Evolutionary conservation across 2,797 vertebrate species (phyloP).

Genomic region (Sebastes steindachneri): DNA sequence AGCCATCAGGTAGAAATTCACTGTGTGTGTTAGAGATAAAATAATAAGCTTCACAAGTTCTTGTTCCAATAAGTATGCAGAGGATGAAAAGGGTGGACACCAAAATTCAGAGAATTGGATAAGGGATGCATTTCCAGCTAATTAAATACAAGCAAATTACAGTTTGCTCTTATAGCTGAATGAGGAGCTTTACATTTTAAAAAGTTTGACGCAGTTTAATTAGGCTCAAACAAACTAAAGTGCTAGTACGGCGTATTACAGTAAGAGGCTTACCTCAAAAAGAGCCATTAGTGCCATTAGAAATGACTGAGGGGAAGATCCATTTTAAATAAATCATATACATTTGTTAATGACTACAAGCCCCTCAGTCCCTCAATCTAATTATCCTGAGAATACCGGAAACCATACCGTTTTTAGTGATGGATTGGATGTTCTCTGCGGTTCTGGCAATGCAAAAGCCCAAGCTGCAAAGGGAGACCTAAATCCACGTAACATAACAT

Average conservation of each 20-base stretch:
- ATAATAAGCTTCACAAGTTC: background rate
- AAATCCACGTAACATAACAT: background rate
- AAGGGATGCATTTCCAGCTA: background rate
- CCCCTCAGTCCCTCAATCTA: background rate
- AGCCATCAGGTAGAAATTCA: background rate
- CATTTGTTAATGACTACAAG: constrained; percentile 17
- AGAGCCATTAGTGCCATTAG: background rate
- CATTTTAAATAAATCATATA: constrained; percentile 11
- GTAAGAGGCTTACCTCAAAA: background rate
- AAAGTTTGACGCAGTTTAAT: constrained; percentile 2
- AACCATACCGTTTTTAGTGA: background rate
- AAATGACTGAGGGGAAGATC: background rate
- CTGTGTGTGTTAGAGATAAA: background rate
- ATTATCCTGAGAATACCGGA: background rate
- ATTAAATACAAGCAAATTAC: background rate
- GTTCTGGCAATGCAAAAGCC: background rate
- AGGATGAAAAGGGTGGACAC: background rate
- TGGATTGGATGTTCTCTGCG: constrained; percentile 2
- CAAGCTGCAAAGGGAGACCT: background rate
- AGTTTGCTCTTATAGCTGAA: background rate
- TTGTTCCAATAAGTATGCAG: background rate
- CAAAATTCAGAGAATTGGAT: background rate
- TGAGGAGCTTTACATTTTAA: background rate
- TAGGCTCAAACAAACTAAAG: background rate
- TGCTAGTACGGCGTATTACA: background rate